Percentiles rank a stretch among this genome's conserved stretches.
Conservation (phyloP, 2,113 vertebrate species). For the Columba janthina region DNA sequence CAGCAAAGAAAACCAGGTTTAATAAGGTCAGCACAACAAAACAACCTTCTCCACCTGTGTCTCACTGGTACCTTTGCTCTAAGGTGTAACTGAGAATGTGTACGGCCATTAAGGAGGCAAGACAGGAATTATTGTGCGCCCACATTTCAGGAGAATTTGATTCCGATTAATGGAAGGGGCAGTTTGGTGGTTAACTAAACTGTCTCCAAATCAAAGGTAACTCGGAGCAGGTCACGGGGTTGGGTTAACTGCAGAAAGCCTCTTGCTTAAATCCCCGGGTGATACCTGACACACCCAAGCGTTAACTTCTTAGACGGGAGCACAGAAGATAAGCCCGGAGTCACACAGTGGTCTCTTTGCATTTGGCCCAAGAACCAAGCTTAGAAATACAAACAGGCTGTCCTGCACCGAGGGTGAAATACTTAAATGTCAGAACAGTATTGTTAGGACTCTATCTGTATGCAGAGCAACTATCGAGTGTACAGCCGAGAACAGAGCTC, state of each 20-base stretch:
- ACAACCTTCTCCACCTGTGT: not conserved
- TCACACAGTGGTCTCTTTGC: constrained; percentile 82
- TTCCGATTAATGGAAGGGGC: constrained; percentile 70
- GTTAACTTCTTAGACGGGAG: constrained; percentile 73
- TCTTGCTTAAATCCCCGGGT: constrained; percentile 78
- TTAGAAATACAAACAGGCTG: constrained; percentile 78
- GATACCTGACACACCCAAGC: constrained; percentile 81
- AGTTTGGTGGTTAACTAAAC: constrained; percentile 73
- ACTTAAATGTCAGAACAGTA: constrained; percentile 79
- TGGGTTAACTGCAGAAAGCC: constrained; percentile 79
- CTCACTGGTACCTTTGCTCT: not conserved
- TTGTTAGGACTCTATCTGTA: constrained; percentile 79
- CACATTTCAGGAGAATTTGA: constrained; percentile 74
- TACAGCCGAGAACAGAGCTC: constrained; percentile 66
- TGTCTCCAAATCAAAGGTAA: constrained; percentile 78
- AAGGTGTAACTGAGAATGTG: constrained; percentile 42
- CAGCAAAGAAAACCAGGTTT: not conserved
- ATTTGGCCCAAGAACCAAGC: constrained; percentile 75
- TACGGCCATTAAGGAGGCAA: constrained; percentile 37
- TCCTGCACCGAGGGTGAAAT: constrained; percentile 72
- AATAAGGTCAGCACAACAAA: not conserved
- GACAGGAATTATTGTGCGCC: constrained; percentile 65
- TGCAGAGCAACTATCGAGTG: constrained; percentile 77
- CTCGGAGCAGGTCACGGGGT: constrained; percentile 71
- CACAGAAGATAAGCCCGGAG: constrained; percentile 77